phyloP scores from a whole-genome alignment of 2,113 vertebrate species.

The Ursus arctos region DNA sequence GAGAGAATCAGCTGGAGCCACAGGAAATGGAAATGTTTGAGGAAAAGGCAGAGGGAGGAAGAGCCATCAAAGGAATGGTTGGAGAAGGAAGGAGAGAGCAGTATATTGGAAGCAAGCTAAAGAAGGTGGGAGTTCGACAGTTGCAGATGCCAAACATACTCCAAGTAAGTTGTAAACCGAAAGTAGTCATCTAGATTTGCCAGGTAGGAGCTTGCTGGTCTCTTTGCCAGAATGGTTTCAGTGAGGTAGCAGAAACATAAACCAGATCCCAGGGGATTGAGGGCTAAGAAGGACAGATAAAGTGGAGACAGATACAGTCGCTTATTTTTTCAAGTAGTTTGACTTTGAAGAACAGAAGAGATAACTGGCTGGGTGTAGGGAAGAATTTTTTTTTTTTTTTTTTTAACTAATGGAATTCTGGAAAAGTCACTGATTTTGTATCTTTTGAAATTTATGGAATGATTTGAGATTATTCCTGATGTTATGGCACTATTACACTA shows the following conservation, averaged over 20 bases:
- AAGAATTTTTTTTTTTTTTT: background rate
- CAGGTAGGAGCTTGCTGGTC: background rate
- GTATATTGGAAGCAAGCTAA: background rate
- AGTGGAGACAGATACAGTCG: background rate
- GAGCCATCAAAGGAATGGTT: background rate
- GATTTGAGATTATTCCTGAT: slow-evolving; percentile 23
- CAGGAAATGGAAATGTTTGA: background rate
- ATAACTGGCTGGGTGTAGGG: background rate
- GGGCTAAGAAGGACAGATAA: slow-evolving; percentile 20
- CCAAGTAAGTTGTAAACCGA: background rate
- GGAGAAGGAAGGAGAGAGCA: background rate
- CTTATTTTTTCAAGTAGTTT: slow-evolving; percentile 38
- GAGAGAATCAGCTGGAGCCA: background rate
- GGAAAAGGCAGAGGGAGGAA: background rate
- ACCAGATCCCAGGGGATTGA: background rate
- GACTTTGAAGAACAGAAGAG: slow-evolving; percentile 10
- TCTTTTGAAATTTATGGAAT: background rate
- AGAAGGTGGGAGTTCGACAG: background rate
- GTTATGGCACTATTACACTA: background rate
- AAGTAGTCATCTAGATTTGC: background rate
- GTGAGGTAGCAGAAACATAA: background rate
- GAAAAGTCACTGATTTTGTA: background rate
- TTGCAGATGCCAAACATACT: background rate
- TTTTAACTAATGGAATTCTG: background rate
- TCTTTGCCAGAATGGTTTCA: slow-evolving; percentile 18